phyloP scores from a whole-genome alignment of 2,888 invertebrate genomes.

The Tiliacea citrago region DNA sequence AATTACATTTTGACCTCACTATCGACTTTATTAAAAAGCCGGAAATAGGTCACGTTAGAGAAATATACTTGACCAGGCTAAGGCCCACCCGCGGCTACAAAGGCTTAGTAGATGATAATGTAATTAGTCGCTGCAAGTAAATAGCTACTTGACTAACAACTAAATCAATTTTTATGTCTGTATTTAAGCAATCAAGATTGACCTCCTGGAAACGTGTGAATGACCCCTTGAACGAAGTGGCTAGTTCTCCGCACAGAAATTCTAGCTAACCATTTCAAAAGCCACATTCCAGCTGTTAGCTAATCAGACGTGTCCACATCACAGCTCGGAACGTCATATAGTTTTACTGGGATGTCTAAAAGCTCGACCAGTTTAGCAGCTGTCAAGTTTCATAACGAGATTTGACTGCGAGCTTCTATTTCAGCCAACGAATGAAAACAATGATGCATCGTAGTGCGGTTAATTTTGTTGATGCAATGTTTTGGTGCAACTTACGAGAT shows the following conservation, averaged over 20 bases:
- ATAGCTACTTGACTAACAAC: neutral
- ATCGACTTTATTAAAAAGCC: too few relatives aligned
- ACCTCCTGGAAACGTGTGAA: neutral
- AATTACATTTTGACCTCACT: too few relatives aligned
- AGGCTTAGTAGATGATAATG: neutral
- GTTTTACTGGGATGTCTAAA: neutral
- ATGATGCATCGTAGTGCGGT: neutral
- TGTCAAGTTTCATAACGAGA: neutral
- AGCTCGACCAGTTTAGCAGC: neutral
- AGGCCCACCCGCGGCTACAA: neutral
- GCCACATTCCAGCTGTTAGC: neutral
- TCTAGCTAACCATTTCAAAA: neutral
- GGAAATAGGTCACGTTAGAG: neutral
- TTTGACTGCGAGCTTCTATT: neutral
- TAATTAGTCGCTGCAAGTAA: neutral
- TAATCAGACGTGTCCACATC: conserved; percentile 25
- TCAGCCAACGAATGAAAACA: neutral
- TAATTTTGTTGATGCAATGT: neutral
- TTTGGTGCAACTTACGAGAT: neutral
- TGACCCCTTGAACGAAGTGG: neutral
- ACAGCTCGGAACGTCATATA: neutral
- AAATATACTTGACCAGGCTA: neutral
- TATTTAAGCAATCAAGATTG: too few relatives aligned
- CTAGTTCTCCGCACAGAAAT: too few relatives aligned
- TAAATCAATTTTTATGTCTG: neutral